Evolutionary conservation across 1,140 invertebrate species (phyloP), one percentile per base, ranked within the genome.

Genomic region (Cepaea nemoralis): DNA sequence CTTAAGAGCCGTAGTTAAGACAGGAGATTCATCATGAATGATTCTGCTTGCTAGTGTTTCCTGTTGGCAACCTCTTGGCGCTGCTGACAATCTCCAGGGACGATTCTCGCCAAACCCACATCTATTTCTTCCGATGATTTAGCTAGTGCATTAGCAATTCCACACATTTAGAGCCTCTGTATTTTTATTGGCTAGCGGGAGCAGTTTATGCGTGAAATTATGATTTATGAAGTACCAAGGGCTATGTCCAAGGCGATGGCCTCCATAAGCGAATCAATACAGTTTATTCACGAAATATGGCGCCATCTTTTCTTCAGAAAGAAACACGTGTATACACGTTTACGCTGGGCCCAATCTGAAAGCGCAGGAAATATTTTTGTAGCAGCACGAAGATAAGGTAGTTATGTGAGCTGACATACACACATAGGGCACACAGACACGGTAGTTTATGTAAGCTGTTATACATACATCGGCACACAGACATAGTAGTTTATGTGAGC

Each of bases 201-300:
- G 40, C 69, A 71, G 40, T 71, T 39, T 71, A 71, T 71, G 69
- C 69, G 69, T 71, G 69, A 71, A 71, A 71, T 71, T 71, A 71
- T 71, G 69, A 71, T 71, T 71, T 71, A 71, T 71, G 69, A 45
- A 45, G 69, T 39, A 71, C 40, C 59, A 63, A 63, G 59, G 59
- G 59, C 27, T 63, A 31, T 63, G 59, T 63, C 59, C 59, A 63
- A 63, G 59, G 59, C 59, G 59, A 63, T 63, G 59, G 59, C 59
- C n/a, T 63, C 59, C 59, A 63, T 31, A 63, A 63, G 59, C 59
- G 59, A 63, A 63, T 63, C 59, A 63, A 63, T 63, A 63, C 19
- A 63, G 59, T 63, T 63, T 63, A 63, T 63, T 63, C 59, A 63
- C 59, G 59, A 63, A 63, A 27, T 63, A 63, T 63, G 59, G 33